Percentiles rank a stretch among this genome's conserved stretches.
phyloP scores from a whole-genome alignment of 2,113 vertebrate genomes.

The Dipodomys merriami region DNA sequence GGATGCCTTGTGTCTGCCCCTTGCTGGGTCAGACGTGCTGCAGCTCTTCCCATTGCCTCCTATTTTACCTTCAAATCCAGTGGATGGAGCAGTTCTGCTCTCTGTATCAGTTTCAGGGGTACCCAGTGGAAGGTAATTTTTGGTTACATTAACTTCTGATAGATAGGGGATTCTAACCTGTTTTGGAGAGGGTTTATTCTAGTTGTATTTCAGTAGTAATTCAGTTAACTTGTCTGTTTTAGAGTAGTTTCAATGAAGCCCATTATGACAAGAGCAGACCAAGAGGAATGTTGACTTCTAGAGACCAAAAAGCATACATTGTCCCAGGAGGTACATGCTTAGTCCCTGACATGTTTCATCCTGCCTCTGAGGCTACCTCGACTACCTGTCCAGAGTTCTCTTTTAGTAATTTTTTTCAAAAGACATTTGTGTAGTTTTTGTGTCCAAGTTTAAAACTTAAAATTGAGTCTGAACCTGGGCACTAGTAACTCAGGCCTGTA shows the following conservation, averaged over 20 bases:
- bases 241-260: too few species aligned
- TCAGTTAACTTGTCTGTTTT: neutral
- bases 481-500: too few species aligned
- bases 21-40: accelerated
- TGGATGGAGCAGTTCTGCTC: neutral
- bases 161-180: too few species aligned
- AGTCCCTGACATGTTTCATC: accelerated
- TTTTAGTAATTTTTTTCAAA: neutral
- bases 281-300: neutral
- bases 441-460: neutral
- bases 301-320: neutral
- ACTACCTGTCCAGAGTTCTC: neutral
- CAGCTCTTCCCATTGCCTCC: neutral
- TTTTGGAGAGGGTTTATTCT: too few species aligned
- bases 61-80: neutral
- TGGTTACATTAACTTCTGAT: neutral
- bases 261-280: neutral
- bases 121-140: neutral
- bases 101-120: too few species aligned
- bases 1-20: neutral
- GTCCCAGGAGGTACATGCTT: neutral
- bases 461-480: too few species aligned
- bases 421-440: neutral
- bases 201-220: neutral
- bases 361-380: neutral